Evolutionary conservation across 1,140 invertebrate genomes (phyloP), one percentile per base, ranked within the genome.

Genomic region (Mactra quadrangularis): DNA sequence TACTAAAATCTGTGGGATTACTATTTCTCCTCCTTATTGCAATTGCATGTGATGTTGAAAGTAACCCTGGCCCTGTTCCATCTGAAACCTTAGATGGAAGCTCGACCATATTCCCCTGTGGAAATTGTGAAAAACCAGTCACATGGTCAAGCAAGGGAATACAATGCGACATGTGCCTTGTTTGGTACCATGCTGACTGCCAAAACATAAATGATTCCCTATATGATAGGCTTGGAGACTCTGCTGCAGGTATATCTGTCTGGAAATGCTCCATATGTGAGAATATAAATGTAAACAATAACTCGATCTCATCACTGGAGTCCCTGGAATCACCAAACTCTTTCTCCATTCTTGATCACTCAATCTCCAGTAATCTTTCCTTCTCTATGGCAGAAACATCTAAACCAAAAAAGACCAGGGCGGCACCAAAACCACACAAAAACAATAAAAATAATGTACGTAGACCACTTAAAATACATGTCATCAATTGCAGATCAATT

Each of bases 101-200:
- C 35, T 66, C 62, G 11, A 11, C 47, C 53, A 29, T 72, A 17
- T 72, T 72, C 31, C 70, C 41, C 9, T 55, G 70, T 53, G 70
- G 70, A 19, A 72, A 55, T 35, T 72, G 70, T 31, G 27, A 72
- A 53, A 45, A 53, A 25, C 70, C 70, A 1, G 50, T 72, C 70
- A 57, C 13, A 22, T 72, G 47, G 47, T 33, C 9, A 6, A 53
- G 47, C 22, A 55, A 72, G 35, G 70, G 50, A 1, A 29, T 72
- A 29, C 47, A 55, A 50, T 72, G 70, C 33, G 50, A 33, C 47
- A 72, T n/a, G 47, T 72, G 70, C 31, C 31, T n/a, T 7, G 52
- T 33, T 27, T 72, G 31, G 70, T 55, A 33, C 25, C 52, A 72
- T 55, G 70, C 52, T n/a, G 33, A 55, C 22, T 72, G n/a, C n/a